Base-by-base conservation (phyloP, 2,888 invertebrate species). In the Prosopocoilus inquinatus region DNA sequence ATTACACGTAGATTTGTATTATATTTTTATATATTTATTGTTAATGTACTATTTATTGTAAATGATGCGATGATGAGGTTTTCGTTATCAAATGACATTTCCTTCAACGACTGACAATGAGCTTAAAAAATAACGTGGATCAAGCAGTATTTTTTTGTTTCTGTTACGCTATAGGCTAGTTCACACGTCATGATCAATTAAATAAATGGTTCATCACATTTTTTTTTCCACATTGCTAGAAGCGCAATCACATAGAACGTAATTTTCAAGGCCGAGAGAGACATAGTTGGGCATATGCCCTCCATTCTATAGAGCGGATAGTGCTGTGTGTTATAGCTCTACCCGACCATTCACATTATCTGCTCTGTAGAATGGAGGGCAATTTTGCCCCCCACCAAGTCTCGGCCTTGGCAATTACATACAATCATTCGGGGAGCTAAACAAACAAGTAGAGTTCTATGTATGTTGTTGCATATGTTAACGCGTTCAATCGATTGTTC, bases 401-500 rank as follows among this genome's bases (percentile, higher is more conserved):
- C n/a, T n/a, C n/a, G n/a, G n/a, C n/a, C n/a, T n/a, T n/a, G n/a
- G n/a, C n/a, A n/a, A n/a, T n/a, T n/a, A n/a, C n/a, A n/a, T n/a
- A 28, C 20, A 28, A 28, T 5, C 20, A 28, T 28, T 28, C 20
- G 20, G 7, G 3, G 20, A 28, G 20, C 20, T 28, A 28, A n/a
- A n/a, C n/a, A n/a, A n/a, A 28, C 20, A 28, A 28, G 20, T 28
- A 28, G 20, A 28, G 20, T 28, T 28, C 20, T 28, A 28, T 28
- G 20, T 28, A 28, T 28, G 20, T 28, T 28, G 20, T 28, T 28
- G 20, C 20, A 28, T 28, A 28, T 28, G 20, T 28, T n/a, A 13
- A 43, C 43, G 9, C 39, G 15, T 49, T 38, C 39, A 39, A 9
- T 39, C 12, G n/a, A 38, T 20, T 48, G 49, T 49, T 38, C 16